phyloP scores from a whole-genome alignment of 2,797 vertebrate genomes.

The Novumbra hubbsi region DNA sequence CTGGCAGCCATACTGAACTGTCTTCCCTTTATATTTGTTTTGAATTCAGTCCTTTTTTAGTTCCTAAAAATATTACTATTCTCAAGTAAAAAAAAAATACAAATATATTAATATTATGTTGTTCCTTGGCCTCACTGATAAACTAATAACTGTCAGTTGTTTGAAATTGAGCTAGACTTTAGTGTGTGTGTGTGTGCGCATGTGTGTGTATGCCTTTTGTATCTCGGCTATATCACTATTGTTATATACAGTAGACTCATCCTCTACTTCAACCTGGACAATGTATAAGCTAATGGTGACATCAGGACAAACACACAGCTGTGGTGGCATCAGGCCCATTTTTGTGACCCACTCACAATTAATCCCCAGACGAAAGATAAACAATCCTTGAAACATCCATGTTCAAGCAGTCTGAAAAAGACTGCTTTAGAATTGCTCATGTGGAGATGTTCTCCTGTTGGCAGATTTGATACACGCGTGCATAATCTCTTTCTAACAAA shows the following conservation, averaged over 20 bases:
- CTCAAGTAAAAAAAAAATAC: no score
- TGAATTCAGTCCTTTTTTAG: background rate
- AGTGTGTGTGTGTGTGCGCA: background rate
- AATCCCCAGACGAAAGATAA: conserved; percentile 17
- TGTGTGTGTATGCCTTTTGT: background rate
- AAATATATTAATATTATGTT: background rate
- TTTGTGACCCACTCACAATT: conserved; percentile 9
- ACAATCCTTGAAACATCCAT: background rate
- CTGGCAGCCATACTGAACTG: conserved; percentile 17
- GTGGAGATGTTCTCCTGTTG: no score
- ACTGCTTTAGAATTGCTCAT: background rate
- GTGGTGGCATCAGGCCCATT: background rate
- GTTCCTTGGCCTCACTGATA: background rate
- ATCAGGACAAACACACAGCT: conserved; percentile 14
- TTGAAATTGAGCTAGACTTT: background rate
- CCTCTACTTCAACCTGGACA: conserved; percentile 9
- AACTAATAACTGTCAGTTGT: background rate
- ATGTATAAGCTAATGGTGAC: background rate
- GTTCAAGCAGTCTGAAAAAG: background rate
- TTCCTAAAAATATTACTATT: background rate
- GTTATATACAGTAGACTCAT: background rate
- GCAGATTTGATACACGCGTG: background rate
- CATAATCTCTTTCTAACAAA: background rate
- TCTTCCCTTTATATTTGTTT: conserved; percentile 8
- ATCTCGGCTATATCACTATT: conserved; percentile 1